Conservation (phyloP, 2,888 invertebrate genomes). For the Netelia melanura region DNA sequence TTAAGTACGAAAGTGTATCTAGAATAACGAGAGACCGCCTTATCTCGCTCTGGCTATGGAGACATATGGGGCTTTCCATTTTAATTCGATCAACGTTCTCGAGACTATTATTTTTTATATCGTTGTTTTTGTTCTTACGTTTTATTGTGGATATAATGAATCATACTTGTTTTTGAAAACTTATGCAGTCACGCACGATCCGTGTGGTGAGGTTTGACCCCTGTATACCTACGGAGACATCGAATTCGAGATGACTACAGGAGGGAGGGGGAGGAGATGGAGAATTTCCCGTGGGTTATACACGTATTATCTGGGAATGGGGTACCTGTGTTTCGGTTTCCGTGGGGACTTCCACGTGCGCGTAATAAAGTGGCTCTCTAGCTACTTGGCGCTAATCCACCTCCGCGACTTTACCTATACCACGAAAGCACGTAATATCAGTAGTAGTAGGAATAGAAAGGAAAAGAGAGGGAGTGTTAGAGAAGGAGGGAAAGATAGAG, state of each 20-base stretch:
- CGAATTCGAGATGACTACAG: background rate
- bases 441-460: constrained; percentile 51
- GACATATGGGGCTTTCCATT: background rate
- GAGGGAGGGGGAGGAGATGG: background rate
- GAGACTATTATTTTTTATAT: no score
- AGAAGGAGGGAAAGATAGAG: constrained; percentile 65
- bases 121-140: no score
- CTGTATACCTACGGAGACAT: no score
- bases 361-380: constrained; percentile 81
- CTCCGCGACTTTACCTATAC: constrained; percentile 29
- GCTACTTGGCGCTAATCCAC: constrained; percentile 67
- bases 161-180: no score
- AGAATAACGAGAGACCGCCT: constrained; percentile 81
- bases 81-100: background rate
- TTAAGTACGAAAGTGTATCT: constrained; percentile 76
- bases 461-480: constrained; percentile 62
- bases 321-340: constrained; percentile 58
- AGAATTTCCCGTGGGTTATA: constrained; percentile 73
- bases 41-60: constrained; percentile 73
- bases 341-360: constrained; percentile 77
- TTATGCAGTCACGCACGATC: constrained; percentile 22
- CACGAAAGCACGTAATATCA: constrained; percentile 34
- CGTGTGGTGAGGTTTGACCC: constrained; percentile 6
- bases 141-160: no score
- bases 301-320: constrained; percentile 71